These are phyloP conservation scores for Elanus axillaris DNA, from an alignment of 2,113 vertebrate genomes.

Conservation along the genomic window DNA sequence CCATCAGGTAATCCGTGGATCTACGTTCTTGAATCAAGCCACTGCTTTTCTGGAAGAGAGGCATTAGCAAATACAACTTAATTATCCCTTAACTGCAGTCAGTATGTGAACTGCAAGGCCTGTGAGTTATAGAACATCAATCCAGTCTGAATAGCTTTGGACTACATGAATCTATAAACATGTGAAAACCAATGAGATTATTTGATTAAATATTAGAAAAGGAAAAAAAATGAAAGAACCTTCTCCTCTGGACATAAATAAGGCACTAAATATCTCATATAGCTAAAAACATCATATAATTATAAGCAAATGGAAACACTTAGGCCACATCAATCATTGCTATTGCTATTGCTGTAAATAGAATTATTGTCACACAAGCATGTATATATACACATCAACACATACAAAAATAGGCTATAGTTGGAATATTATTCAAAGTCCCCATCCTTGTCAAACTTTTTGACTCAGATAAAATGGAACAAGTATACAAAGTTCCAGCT, in stretches of 20 bases:
- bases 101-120: background rate
- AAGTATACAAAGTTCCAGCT: background rate
- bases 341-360: conserved; percentile 21
- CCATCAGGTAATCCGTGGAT: background rate
- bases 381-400: background rate
- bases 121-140: background rate
- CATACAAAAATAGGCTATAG: background rate
- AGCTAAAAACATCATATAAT: background rate
- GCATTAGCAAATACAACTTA: background rate
- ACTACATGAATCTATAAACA: background rate
- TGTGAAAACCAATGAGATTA: background rate
- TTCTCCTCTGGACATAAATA: background rate
- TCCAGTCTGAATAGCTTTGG: background rate
- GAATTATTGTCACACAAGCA: background rate
- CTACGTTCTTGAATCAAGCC: background rate
- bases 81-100: too few relatives aligned
- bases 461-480: background rate
- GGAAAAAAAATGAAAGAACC: background rate
- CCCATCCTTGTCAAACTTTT: background rate
- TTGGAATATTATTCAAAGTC: background rate
- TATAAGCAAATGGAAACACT: conserved; percentile 32
- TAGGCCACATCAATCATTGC: background rate
- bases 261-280: background rate
- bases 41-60: background rate
- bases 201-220: background rate